Base-by-base conservation (phyloP, 2,888 invertebrate species). In the Ennomos fuscantarius region DNA sequence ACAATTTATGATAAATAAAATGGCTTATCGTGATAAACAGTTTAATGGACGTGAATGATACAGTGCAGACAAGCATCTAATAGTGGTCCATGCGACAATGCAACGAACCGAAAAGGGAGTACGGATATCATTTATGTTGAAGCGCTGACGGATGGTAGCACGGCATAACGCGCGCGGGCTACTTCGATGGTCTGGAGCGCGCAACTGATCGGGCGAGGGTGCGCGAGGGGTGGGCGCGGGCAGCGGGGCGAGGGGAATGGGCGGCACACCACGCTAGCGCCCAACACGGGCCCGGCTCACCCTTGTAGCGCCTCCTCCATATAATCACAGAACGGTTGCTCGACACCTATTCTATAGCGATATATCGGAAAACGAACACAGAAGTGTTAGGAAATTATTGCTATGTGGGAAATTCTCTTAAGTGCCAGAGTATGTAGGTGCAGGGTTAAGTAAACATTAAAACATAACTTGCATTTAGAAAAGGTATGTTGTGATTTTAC, bases 11-110 rank as follows among this genome's bases (percentile, higher is more conserved):
- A 40, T 15, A 6, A 65, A 56, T 59, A 50, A 55, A 56, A 57
- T 62, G 43, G 43, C 53, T 54, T 53, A 42, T 53, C 10, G 66
- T 66, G 59, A 66, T 59, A 57, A 63, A 57, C 32, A 57, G 43
- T 63, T 54, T 52, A 70, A 74, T 71, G 66, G 54, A 59, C 48
- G 66, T 72, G 66, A 68, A 82, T 76, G 75, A 81, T 82, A 73
- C 67, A 74, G 88, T 90, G 89, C 90, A 86, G 76, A 74, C 70
- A 91, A 91, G 91, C 91, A 76, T 87, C 90, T 91, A 92, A 80
- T 78, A 24, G 88, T 90, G 91, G 91, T 85, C 79, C 91, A 91
- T 92, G 91, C 91, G 87, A 86, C 74, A 78, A 82, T 86, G 90
- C 90, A 87, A 92, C 91, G 91, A 91, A 92, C 91, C 91, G 83